phyloP scores from a whole-genome alignment of 2,113 vertebrate genomes.

The Cariama cristata region DNA sequence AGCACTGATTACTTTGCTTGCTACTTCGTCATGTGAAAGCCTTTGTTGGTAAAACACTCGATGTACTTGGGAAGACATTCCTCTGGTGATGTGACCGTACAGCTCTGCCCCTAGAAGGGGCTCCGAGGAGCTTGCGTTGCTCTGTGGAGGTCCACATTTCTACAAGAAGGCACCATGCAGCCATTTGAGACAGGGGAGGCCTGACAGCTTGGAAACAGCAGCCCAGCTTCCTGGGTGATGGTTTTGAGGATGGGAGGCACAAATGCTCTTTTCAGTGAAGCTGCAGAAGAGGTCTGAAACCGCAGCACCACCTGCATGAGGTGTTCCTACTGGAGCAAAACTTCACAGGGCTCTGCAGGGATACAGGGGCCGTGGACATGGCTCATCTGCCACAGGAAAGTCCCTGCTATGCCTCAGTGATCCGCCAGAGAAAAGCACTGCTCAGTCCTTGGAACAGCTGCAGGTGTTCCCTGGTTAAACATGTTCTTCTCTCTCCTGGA shows the following conservation, averaged over 20 bases:
- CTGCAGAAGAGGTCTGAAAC: background rate
- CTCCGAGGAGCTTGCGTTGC: background rate
- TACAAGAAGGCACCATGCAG: background rate
- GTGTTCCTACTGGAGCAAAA: background rate
- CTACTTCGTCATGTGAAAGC: background rate
- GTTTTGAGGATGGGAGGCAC: background rate
- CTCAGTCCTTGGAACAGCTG: background rate
- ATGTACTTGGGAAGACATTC: background rate
- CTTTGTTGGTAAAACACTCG: background rate
- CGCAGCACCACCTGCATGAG: background rate
- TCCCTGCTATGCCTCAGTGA: background rate
- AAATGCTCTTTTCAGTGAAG: background rate
- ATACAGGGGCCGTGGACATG: background rate
- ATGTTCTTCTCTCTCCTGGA: background rate
- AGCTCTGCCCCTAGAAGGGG: background rate
- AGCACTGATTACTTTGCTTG: background rate
- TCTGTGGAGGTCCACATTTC: background rate
- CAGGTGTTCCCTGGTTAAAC: background rate
- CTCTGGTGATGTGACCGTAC: background rate
- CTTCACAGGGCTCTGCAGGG: background rate
- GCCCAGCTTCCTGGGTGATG: background rate
- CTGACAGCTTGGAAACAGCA: background rate
- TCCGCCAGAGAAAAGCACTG: background rate
- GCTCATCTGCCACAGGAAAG: background rate
- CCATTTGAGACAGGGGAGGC: background rate